A percentile compares a stretch with the other conserved stretches of the same genome.
phyloP scores from a whole-genome alignment of 2,797 vertebrate genomes.

The Aulostomus chinensis region DNA sequence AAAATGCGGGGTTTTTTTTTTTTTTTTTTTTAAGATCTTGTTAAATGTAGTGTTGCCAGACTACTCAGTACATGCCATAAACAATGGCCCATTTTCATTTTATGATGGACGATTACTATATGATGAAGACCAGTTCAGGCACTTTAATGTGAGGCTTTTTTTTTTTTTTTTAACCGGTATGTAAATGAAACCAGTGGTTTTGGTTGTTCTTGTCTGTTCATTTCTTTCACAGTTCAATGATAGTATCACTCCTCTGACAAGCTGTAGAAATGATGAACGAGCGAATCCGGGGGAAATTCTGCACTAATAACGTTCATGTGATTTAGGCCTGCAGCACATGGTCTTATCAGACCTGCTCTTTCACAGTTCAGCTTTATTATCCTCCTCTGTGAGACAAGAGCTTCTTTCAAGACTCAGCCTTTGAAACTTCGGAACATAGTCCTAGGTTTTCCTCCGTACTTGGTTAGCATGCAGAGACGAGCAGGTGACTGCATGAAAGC shows the following conservation, averaged over 20 bases:
- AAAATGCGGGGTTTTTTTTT: no score
- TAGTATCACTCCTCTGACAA: neutral
- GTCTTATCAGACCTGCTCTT: constrained; percentile 5
- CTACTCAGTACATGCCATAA: constrained; percentile 43
- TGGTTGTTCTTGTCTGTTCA: neutral
- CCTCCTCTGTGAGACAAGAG: constrained; percentile 9
- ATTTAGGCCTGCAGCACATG: constrained; percentile 26
- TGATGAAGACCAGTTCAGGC: constrained; percentile 17
- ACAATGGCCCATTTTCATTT: constrained; percentile 53
- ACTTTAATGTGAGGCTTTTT: constrained; percentile 9
- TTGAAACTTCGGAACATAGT: neutral
- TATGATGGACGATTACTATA: constrained; percentile 23
- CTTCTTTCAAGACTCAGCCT: constrained; percentile 4
- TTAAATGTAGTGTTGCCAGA: constrained; percentile 58
- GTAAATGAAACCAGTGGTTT: constrained; percentile 26
- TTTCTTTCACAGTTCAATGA: neutral
- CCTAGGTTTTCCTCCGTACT: constrained; percentile 7
- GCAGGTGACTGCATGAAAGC: constrained; percentile 12
- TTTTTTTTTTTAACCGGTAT: constrained; percentile 16
- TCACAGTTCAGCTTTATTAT: constrained; percentile 26
- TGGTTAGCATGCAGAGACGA: neutral
- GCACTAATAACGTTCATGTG: constrained; percentile 38
- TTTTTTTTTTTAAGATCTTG: constrained; percentile 43
- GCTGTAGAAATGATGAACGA: constrained; percentile 17
- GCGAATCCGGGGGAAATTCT: neutral